Evolutionary conservation across 2,113 vertebrate genomes (phyloP), one percentile per base, ranked within the genome.

Genomic region (Leuciscus idus): DNA sequence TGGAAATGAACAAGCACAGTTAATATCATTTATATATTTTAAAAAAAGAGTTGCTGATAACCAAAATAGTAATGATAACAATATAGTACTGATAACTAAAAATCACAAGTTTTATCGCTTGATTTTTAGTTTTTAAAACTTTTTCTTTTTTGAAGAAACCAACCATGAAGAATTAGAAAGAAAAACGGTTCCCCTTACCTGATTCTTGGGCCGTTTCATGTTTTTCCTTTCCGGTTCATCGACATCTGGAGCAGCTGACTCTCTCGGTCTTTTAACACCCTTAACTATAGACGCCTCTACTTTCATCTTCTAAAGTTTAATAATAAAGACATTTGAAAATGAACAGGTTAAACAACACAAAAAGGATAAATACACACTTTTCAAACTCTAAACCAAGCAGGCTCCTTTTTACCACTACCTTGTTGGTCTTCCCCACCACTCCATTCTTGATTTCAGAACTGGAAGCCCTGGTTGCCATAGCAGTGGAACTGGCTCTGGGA

Each of bases 161-260:
- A 57, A 23, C 55, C 55, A 7, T 57, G 8, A 21, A 57, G 55
- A 57, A 57, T 9, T 43, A 43, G 19, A 8, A 57, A 23, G 55
- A 23, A 19, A 57, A 57, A 9, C 55, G 3, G 19, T 39, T 15
- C 43, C n/a, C 59, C 95, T 95, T 87, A 98, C 98, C 96, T 98
- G 97, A 86, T 95, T 98, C 93, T 99, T 99, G 4, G 95, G 95
- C 90, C 97, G 98, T 94, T 99, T 99, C 85, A 95, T 94, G 86
- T 91, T 95, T 87, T 93, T 92, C 88, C 96, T 96, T 85, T 97
- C 97, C 0, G 95, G 91, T 85, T 98, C 97, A 59, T 98, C 97
- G 0, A 95, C 95, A 87, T 97, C 97, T 0, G 96, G 97, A 1
- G 93, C 94, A 66, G 93, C 93, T 90, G 95, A 97, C 73, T 99